Conservation (phyloP, 2,797 vertebrate species). For the Hoplostethus atlanticus region DNA sequence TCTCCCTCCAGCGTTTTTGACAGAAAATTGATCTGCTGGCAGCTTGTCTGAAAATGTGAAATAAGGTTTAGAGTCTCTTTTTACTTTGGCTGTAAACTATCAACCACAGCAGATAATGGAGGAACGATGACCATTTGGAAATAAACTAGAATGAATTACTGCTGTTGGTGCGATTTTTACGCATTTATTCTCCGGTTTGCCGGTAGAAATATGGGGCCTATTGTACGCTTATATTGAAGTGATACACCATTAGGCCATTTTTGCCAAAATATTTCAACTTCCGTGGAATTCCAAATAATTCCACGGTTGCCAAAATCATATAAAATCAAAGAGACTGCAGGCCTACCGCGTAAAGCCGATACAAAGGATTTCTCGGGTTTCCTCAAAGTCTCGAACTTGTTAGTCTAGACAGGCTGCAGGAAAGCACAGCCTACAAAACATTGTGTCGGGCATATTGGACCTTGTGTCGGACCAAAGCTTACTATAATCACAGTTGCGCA, state of each 20-base stretch:
- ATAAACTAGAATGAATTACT: neutral
- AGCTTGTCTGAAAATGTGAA: no score
- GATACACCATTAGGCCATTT: neutral
- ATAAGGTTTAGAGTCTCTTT: neutral
- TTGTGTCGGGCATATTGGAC: slow-evolving; percentile 6
- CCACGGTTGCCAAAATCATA: slow-evolving; percentile 3
- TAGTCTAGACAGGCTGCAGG: neutral
- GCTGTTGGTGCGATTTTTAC: neutral
- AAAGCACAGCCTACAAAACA: slow-evolving; percentile 2
- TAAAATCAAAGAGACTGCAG: neutral
- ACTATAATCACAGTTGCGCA: slow-evolving; percentile 66
- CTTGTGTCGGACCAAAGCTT: slow-evolving; percentile 46
- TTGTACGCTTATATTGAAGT: neutral
- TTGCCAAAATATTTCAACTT: neutral
- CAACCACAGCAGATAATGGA: neutral
- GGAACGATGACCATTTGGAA: neutral
- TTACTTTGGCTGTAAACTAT: neutral
- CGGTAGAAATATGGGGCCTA: neutral
- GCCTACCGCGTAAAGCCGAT: slow-evolving; percentile 20
- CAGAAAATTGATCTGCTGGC: neutral
- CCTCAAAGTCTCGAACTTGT: slow-evolving; percentile 4
- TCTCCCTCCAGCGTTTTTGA: neutral
- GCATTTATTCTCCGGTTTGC: neutral
- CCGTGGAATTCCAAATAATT: slow-evolving; percentile 23
- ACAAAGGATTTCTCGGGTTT: neutral